Evolutionary conservation across 2,888 invertebrate species (phyloP).

Genomic region (Marasmarcha lunaedactyla): DNA sequence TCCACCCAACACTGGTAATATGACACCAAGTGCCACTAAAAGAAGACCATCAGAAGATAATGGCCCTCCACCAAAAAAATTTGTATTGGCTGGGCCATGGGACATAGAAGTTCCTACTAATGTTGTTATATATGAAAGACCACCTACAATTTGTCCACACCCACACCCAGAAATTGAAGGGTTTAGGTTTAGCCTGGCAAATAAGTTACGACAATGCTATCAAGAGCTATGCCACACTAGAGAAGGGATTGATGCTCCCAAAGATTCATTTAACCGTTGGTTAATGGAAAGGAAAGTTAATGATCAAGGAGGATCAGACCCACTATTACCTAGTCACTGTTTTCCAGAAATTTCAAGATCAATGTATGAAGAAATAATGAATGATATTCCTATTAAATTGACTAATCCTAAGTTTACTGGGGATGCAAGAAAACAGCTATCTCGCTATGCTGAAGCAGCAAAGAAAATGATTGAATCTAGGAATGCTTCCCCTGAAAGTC

Average conservation of each 20-base stretch:
- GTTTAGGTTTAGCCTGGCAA: conserved; percentile 83
- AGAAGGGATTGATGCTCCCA: conserved; percentile 94
- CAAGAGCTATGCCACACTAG: conserved; percentile 94
- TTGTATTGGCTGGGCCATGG: conserved; percentile 92
- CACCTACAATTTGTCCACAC: conserved; percentile 87
- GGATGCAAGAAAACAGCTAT: conserved; percentile 94
- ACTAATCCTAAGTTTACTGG: conserved; percentile 96
- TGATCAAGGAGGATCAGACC: conserved; percentile 89
- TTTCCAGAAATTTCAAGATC: conserved; percentile 92
- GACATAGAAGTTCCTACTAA: conserved; percentile 94
- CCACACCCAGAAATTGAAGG: conserved; percentile 95
- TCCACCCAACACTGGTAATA: conserved; percentile 51
- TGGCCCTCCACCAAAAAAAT: conserved; percentile 86
- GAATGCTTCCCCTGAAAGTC: conserved; percentile 90
- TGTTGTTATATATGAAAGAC: conserved; percentile 88
- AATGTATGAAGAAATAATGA: conserved; percentile 98
- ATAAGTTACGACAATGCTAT: conserved; percentile 90
- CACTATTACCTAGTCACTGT: conserved; percentile 91
- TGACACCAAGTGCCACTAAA: conserved; percentile 74
- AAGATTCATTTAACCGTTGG: conserved; percentile 97
- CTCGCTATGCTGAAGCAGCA: conserved; percentile 95
- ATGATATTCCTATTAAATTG: conserved; percentile 96
- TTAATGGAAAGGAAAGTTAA: conserved; percentile 94
- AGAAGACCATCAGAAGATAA: conserved; percentile 84
- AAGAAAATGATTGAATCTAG: conserved; percentile 96